Base-by-base conservation (phyloP, 92 coral and sea anemone species). In the Blastomussa wellsi region DNA sequence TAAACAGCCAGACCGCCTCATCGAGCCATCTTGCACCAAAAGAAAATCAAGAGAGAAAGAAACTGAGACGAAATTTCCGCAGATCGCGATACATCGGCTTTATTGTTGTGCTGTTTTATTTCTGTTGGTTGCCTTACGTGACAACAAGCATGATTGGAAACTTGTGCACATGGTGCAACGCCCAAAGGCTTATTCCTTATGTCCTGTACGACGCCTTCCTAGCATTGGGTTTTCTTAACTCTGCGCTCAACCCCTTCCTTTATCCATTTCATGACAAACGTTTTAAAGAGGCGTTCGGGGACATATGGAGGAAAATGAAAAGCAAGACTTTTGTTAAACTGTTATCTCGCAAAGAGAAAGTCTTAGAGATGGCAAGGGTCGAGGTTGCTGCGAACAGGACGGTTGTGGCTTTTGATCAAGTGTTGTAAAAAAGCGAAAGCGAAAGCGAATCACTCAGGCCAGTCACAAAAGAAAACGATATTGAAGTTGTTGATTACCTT, bases 251-350 rank as follows among this genome's bases (percentile, higher is more conserved):
- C 44, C 97, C 97, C 0, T 92, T 92, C 65, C 52, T 94, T 78
- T 94, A 94, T 65, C 95, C 97, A 3, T 94, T 89, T 64, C 97
- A 94, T 51, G 97, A 94, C 85, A 89, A 94, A 82, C 97, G 87
- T n/a, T 94, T 92, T 74, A 94, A 88, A 41, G 93, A 89, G 41
- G 97, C 93, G 22, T 89, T 93, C 75, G 84, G 84, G 39, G 88
- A 81, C 90, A 93, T 92, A 49, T 82, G 85, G 85, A 69, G 26
- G 52, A 82, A 70, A 71, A 26, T 82, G 69, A n/a, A 33, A 49
- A 35, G 52, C 17, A 79, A 66, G 44, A 16, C 60, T 42, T 16
- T 64, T 26, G 15, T 60, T 7, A 79, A 60, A 65, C 19, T 37
- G 73, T 38, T 79, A 6, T 39, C 53, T 9, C 51, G 35, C 44